Base-by-base conservation (phyloP, 2,113 vertebrate genomes). In the Numida meleagris region DNA sequence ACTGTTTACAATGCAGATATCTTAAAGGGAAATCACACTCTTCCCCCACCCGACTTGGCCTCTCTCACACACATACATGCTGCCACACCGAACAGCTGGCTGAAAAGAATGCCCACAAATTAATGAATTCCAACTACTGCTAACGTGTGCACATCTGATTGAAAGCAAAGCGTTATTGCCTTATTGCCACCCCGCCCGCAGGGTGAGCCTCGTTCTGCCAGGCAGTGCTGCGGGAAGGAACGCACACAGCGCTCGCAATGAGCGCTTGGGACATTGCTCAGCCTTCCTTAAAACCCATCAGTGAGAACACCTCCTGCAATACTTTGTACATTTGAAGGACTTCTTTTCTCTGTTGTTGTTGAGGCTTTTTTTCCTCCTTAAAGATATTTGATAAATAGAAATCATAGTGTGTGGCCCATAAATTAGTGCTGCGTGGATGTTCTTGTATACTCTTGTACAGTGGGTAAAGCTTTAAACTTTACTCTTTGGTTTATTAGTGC, bases 1-100 rank as follows among this genome's bases (percentile, higher is more conserved):
- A 73, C 75, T 95, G 78, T 94, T 96, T 95, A 86, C 58, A 94
- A 77, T 55, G 75, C 42, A 50, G 4, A 75, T 78, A 36, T 85
- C 74, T 82, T 72, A 57, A 78, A 90, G 67, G 50, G 82, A 96
- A 89, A 76, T 48, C 62, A 12, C 17, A 6, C 34, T 67, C 45
- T 73, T 55, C 8, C 17, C 73, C 21, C 66, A 15, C 5, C 6
- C 0, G 8, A 23, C 38, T 76, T 45, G 63, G 77, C 45, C 58
- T 81, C 58, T 88, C 70, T 43, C 85, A 63, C 62, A 58, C 79
- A 53, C 55, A 48, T 34, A 36, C 45, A 36, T 1, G 2, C 24
- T 61, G 43, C 29, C 66, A 27, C 10, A 21, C 34, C 0, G 13
- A 85, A 27, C 55, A 85, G 85, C 89, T 86, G 72, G 27, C 72